A percentile compares a stretch with the other conserved stretches of the same genome.
Conservation (phyloP, 1,140 invertebrate genomes). For the Trichogramma pretiosum region DNA sequence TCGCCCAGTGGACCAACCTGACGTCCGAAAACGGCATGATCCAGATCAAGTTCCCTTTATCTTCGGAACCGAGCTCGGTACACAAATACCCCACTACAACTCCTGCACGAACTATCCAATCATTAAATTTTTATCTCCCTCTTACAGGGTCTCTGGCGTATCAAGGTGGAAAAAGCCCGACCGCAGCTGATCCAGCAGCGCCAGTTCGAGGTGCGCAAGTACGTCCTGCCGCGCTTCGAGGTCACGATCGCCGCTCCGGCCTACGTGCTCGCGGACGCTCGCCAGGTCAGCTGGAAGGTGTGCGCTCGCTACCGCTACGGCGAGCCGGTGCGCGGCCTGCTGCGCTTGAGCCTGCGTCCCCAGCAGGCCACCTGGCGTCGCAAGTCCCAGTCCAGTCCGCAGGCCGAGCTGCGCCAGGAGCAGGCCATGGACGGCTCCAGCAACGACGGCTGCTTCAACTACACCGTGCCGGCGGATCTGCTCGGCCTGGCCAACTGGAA, state of each 20-base stretch:
- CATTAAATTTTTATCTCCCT: neutral
- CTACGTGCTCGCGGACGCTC: constrained; percentile 49
- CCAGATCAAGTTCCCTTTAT: constrained; percentile 48
- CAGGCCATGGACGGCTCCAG: constrained; percentile 26
- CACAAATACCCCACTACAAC: constrained; percentile 14
- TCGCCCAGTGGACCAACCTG: constrained; percentile 53
- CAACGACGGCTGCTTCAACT: constrained; percentile 44
- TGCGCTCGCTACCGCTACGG: constrained; percentile 66
- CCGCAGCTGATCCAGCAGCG: constrained; percentile 39
- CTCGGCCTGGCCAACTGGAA: constrained; percentile 43
- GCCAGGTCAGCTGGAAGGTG: constrained; percentile 48
- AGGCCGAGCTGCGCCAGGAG: no score
- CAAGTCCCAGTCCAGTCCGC: no score
- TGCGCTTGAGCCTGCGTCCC: constrained; percentile 41
- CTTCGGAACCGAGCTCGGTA: constrained; percentile 48
- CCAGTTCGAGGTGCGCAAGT: constrained; percentile 52
- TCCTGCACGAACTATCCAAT: constrained; percentile 6
- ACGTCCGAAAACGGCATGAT: constrained; percentile 46
- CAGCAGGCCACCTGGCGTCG: constrained; percentile 37
- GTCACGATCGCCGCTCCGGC: constrained; percentile 53
- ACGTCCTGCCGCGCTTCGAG: constrained; percentile 59
- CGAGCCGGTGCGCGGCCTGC: constrained; percentile 57
- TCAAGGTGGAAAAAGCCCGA: constrained; percentile 42
- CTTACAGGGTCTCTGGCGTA: constrained; percentile 47
- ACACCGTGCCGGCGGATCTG: constrained; percentile 36